Conservation (phyloP, 2,113 vertebrate genomes). For the Paradoxurus hermaphroditus region DNA sequence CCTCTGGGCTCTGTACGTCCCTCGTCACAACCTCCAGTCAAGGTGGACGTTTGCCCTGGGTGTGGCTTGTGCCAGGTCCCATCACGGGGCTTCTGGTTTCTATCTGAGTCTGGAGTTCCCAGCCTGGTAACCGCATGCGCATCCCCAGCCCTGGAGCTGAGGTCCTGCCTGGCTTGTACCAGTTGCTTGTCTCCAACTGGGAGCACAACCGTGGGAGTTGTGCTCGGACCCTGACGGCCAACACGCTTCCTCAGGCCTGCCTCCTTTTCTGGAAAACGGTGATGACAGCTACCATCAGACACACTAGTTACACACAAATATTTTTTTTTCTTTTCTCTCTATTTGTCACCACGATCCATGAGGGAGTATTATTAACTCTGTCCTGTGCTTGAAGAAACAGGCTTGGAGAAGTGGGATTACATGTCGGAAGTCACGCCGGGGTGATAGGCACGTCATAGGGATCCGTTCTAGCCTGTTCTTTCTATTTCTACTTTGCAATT, state of each 20-base stretch:
- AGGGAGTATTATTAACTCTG: neutral
- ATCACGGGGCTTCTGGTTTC: neutral
- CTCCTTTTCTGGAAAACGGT: neutral
- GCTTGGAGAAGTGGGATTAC: neutral
- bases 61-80: neutral
- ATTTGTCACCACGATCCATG: neutral
- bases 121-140: neutral
- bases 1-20: neutral
- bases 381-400: constrained; percentile 6
- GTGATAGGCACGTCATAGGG: neutral
- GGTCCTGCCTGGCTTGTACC: neutral
- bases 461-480: neutral
- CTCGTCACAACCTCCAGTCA: neutral
- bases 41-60: neutral
- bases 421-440: neutral
- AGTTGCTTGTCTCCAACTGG: neutral
- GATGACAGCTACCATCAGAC: neutral
- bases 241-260: neutral
- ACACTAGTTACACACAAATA: neutral
- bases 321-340: neutral
- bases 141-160: neutral
- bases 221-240: neutral
- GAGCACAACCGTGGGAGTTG: accelerated
- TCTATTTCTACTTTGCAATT: neutral
- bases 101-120: neutral